Base-by-base conservation (phyloP, 2,113 vertebrate species). In the Circaetus gallicus region DNA sequence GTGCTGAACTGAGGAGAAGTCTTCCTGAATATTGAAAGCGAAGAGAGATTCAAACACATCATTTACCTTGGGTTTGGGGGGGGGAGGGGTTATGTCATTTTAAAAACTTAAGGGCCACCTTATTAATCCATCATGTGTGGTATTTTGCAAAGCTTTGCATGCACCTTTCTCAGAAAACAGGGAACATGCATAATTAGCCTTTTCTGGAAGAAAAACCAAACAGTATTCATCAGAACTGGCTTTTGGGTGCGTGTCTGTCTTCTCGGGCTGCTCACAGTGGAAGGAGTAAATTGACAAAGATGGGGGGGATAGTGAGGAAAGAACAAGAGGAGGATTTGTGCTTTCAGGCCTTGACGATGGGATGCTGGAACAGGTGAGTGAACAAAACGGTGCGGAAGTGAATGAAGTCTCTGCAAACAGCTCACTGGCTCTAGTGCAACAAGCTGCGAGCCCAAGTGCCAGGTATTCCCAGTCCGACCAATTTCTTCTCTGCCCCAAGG, bases 1-100 rank as follows among this genome's bases (percentile, higher is more conserved):
- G 63, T 94, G 92, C 53, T 80, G 87, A 95, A 96, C 55, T 94
- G 79, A 94, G 72, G 25, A 84, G 72, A 94, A 97, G 11, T 78
- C 16, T 94, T 96, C 63, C 74, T 78, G 80, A 84, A 76, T 77
- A 89, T 50, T 86, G 50, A 88, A 95, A 95, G 42, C 66, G 89
- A 96, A 97, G 87, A 94, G 61, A 88, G 58, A 70, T 76, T 93
- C 11, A 8, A 69, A 89, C 32, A 77, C 59, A 88, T 89, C 5
- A 19, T 66, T 94, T 97, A 58, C 43, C 49, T 89, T 70, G 2
- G 6, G 3, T 29, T 67, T 67, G 53, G 10, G 26, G 4, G 3
- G 10, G 3, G 8, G 3, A 2, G 4, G 1, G 36, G 38, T 40
- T 61, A 28, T 90, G 49, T 45, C 26, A 95, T 96, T 97, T 97